Conservation (phyloP, 2,113 vertebrate genomes). For the Notarius quadriscutis region DNA sequence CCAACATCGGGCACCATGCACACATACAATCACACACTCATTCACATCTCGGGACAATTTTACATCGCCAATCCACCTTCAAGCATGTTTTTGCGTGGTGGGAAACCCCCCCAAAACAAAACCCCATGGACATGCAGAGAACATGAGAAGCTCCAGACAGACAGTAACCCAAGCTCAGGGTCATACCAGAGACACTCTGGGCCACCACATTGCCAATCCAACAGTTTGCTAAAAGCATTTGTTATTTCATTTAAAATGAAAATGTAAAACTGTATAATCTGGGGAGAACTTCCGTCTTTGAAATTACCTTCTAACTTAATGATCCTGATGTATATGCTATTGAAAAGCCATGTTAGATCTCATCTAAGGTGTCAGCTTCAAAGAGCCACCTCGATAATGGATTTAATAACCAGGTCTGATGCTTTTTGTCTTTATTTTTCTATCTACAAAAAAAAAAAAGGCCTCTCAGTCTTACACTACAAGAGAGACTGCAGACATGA, state of each 20-base stretch:
- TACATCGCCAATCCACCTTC: neutral
- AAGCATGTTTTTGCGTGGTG: neutral
- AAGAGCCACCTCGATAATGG: neutral
- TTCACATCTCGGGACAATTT: neutral
- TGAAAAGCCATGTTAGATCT: neutral
- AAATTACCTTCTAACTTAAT: neutral
- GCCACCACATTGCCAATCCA: neutral
- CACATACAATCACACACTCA: neutral
- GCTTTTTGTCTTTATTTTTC: neutral
- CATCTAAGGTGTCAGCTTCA: neutral
- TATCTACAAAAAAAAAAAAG: neutral
- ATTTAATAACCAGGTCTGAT: neutral
- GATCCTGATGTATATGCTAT: neutral
- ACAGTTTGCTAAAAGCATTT: neutral
- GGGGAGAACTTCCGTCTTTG: neutral
- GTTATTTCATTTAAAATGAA: neutral
- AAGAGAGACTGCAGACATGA: slow-evolving; percentile 2
- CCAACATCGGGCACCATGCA: neutral
- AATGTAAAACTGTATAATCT: neutral
- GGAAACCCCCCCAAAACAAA: neutral
- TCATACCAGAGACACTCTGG: neutral
- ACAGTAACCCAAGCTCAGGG: neutral
- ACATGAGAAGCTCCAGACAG: neutral
- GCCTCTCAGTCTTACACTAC: neutral
- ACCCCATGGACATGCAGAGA: neutral